These are phyloP conservation scores for Magallana angulata DNA, from an alignment of 1,140 invertebrate genomes.

Conservation along the genomic window DNA sequence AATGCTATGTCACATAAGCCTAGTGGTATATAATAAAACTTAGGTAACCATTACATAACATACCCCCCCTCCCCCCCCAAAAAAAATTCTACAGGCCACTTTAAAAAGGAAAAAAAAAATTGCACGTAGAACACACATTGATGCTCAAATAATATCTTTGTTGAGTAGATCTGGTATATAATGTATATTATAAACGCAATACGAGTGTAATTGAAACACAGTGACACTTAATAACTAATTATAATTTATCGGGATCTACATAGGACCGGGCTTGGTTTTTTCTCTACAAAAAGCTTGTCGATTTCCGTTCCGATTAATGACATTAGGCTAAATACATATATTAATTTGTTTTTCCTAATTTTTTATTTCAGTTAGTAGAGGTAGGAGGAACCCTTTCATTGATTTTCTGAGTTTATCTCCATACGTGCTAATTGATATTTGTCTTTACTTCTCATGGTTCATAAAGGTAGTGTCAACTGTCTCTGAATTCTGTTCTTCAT, in stretches of 20 bases:
- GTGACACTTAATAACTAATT: constrained; percentile 16
- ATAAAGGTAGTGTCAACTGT: constrained; percentile 5
- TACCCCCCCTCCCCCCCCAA: background rate
- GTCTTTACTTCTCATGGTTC: constrained; percentile 1
- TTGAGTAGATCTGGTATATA: constrained; percentile 16
- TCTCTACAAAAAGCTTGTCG: background rate
- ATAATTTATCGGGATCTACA: constrained; percentile 13
- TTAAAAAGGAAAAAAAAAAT: constrained; percentile 12
- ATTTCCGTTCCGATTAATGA: too few relatives aligned
- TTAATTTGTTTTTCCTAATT: background rate
- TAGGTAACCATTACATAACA: constrained; percentile 16
- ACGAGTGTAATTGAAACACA: constrained; percentile 8
- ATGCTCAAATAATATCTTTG: constrained; percentile 16
- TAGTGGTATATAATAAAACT: constrained; percentile 16
- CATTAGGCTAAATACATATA: too few relatives aligned
- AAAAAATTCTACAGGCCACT: background rate
- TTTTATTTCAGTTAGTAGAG: background rate
- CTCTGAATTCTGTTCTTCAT: constrained; percentile 5
- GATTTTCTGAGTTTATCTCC: too few relatives aligned
- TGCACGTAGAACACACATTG: constrained; percentile 14
- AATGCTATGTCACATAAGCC: constrained; percentile 2
- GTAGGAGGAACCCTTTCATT: too few relatives aligned
- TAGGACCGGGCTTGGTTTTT: background rate
- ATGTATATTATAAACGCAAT: constrained; percentile 16
- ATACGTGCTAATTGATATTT: background rate